phyloP scores from a whole-genome alignment of 2,113 vertebrate genomes.

The Hyla sarda region DNA sequence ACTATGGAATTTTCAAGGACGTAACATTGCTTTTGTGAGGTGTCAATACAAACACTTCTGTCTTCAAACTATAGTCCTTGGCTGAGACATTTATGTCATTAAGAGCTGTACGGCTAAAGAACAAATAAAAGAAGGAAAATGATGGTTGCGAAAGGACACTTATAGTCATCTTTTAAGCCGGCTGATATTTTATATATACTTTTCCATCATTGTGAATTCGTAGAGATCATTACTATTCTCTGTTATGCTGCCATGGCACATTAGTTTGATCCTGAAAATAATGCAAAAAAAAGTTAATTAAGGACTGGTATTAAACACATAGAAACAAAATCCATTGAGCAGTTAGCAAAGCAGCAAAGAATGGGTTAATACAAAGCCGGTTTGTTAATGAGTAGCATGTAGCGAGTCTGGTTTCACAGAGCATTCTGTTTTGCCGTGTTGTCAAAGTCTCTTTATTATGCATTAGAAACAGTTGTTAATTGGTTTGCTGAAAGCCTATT shows the following conservation, averaged over 20 bases:
- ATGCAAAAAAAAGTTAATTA: slow-evolving; percentile 27
- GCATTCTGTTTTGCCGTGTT: slow-evolving; percentile 47
- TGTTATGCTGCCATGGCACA: neutral
- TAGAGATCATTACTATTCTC: neutral
- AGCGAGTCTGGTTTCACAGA: slow-evolving; percentile 51
- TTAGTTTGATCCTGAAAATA: too few relatives aligned
- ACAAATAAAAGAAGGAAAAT: slow-evolving; percentile 49
- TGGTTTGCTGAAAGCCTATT: slow-evolving; percentile 63
- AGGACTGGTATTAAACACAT: neutral
- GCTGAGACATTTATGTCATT: slow-evolving; percentile 71
- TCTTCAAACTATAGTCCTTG: slow-evolving; percentile 72
- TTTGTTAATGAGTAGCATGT: slow-evolving; percentile 47
- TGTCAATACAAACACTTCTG: slow-evolving; percentile 69
- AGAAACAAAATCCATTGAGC: slow-evolving; percentile 11
- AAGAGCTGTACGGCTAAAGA: slow-evolving; percentile 67
- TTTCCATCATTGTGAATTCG: neutral
- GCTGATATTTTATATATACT: slow-evolving; percentile 1
- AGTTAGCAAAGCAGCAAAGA: neutral
- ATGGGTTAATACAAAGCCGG: slow-evolving; percentile 44
- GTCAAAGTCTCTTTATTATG: slow-evolving; percentile 58
- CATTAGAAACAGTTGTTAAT: slow-evolving; percentile 61
- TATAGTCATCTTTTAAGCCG: slow-evolving; percentile 60
- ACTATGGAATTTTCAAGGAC: slow-evolving; percentile 83
- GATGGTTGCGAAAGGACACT: slow-evolving; percentile 70
- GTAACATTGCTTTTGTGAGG: slow-evolving; percentile 73